Base-by-base conservation (phyloP, 2,113 vertebrate genomes). In the Toxotes jaculatrix region DNA sequence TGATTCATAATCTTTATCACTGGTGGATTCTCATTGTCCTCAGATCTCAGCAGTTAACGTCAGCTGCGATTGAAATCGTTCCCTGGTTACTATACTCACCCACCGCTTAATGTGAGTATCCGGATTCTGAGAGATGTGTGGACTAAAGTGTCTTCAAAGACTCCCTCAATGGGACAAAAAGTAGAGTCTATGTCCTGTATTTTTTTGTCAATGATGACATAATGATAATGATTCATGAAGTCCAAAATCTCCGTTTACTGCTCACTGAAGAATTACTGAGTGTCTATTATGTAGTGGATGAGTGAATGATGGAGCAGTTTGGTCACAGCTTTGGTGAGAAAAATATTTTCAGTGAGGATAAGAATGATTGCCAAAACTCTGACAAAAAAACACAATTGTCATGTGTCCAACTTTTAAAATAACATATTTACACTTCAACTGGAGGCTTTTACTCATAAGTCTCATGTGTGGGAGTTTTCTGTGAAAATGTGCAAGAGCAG, bases 161-260 rank as follows among this genome's bases (percentile, higher is more conserved):
- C 19, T 47, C 38, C 12, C 9, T 53, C 36, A 53, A 21, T n/a
- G 55, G 21, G 43, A 19, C 19, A 47, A 61, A 61, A 16, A 27
- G 21, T 45, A 0, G 14, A 21, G 47, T 47, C 51, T 66, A 65
- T 65, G 67, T n/a, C 61, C 4, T 27, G 43, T 23, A 12, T 38
- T 38, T 43, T 43, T 12, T 47, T 47, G 47, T 69, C 47, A 45
- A 32, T 42, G 65, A 14, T 62, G 65, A 53, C 70, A 66, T 57
- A 45, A n/a, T 53, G 76, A 21, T 53, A 65, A 53, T 79, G 77
- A 79, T 71, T 79, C 77, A 70, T 17, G 32, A 23, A n/a, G 57
- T 43, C 64, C 42, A 0, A 60, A 77, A 68, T 77, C 7, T 49
- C 40, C 38, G 60, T 19, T 62, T 55, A 11, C 45, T n/a, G 34